Evolutionary conservation across 1,140 invertebrate species (phyloP).

Genomic region (Papilio glaucus): DNA sequence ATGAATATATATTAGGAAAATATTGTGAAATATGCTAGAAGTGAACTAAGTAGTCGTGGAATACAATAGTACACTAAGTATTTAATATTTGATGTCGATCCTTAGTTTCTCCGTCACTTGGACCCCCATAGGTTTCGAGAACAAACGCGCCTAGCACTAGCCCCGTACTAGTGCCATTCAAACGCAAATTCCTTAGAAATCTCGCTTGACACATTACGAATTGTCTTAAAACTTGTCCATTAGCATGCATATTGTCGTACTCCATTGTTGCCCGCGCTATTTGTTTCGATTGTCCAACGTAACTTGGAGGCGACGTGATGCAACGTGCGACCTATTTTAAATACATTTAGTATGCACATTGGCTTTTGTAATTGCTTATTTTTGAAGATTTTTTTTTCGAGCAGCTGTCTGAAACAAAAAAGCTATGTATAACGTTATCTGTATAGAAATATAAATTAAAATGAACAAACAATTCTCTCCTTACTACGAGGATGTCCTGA

Average conservation of each 20-base stretch:
- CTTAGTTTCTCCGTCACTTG: conserved; percentile 19
- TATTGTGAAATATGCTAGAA: too few relatives aligned
- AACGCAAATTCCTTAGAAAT: conserved; percentile 51
- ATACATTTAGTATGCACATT: conserved; percentile 8
- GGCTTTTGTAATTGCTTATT: neutral
- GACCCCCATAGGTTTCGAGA: conserved; percentile 14
- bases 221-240: conserved; percentile 46
- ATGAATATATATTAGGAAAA: too few relatives aligned
- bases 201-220: conserved; percentile 40
- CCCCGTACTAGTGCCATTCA: conserved; percentile 42
- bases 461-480: too few relatives aligned
- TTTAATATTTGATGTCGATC: conserved; percentile 15
- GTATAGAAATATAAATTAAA: too few relatives aligned
- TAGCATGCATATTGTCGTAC: conserved; percentile 46
- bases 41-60: too few relatives aligned
- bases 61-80: neutral
- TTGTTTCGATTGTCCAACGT: conserved; percentile 36
- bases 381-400: too few relatives aligned
- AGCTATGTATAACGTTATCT: too few relatives aligned
- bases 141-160: conserved; percentile 16
- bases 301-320: conserved; percentile 38
- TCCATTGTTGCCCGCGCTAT: conserved; percentile 39
- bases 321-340: conserved; percentile 35
- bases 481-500: too few relatives aligned
- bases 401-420: too few relatives aligned